Evolutionary conservation across 2,113 vertebrate genomes (phyloP).

Genomic region (Anarhynchus alexandrinus): DNA sequence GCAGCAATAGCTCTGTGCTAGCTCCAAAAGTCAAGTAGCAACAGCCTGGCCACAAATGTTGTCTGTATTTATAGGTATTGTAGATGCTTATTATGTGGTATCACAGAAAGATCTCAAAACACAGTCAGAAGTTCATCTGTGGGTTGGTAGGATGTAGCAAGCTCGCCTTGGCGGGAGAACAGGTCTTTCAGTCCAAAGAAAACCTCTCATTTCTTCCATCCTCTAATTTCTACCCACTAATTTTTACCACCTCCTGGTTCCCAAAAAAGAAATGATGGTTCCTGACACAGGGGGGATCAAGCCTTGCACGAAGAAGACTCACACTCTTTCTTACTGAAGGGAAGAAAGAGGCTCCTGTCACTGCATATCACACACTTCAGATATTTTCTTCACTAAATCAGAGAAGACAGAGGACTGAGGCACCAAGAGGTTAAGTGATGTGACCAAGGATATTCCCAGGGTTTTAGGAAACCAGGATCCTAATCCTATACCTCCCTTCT

Average conservation of each 20-base stretch:
- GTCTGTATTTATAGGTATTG: background rate
- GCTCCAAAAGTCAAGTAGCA: background rate
- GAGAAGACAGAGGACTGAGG: background rate
- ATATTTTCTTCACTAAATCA: background rate
- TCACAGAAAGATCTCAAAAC: background rate
- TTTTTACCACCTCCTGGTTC: background rate
- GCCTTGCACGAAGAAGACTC: background rate
- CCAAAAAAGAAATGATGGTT: background rate
- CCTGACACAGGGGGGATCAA: background rate
- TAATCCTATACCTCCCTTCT: background rate
- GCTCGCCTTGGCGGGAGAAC: background rate
- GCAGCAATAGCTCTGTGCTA: background rate
- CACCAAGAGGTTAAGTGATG: background rate
- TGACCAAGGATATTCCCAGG: background rate
- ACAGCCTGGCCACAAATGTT: background rate
- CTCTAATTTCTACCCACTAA: background rate
- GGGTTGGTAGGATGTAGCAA: background rate
- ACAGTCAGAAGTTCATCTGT: background rate
- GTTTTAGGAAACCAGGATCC: background rate
- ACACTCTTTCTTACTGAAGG: background rate
- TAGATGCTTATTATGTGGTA: background rate
- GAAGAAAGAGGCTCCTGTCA: background rate
- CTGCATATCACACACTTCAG: background rate
- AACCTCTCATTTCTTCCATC: background rate
- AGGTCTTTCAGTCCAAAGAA: background rate